Base-by-base conservation (phyloP, 1,140 invertebrate species). In the Eurosta solidaginis region DNA sequence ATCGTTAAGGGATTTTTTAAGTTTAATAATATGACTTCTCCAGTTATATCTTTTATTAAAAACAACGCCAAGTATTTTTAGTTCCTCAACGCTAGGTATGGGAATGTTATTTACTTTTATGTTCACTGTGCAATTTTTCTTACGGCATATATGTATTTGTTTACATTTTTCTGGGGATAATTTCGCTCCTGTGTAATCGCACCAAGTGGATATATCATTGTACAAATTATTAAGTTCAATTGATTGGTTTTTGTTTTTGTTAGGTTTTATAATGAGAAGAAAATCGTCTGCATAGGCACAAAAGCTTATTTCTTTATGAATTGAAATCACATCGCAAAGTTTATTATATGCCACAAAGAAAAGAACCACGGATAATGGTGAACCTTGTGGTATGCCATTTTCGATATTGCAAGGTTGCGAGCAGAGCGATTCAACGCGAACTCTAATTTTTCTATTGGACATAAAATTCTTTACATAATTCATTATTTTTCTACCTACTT, bases 31-130 rank as follows among this genome's bases (percentile, higher is more conserved):
- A 44, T 79, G 78, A 10, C 25, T 45, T 42, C 77, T 77, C 80
- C 78, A 81, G 22, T 74, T 80, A 73, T 79, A 74, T 78, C 42
- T 81, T 75, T 75, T 78, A 42, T 80, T 80, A 44, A 80, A 81
- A 12, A 68, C 73, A 14, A 81, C 0, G 10, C 78, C 80, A 29
- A 81, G 49, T 25, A 79, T 79, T 75, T 79, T 81, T 10, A 79
- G 12, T 2, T 1, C 29, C 12, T 42, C 36, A 14, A 40, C 77
- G 40, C 42, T 42, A n/a, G 54, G 29, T 22, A 79, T 79, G 76
- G 79, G 77, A 63, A 73, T 79, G 54, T 79, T 78, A n/a, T 33
- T 68, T 22, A 42, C 42, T 25, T 3, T 40, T 27, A 79, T 25
- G 6, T 45, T 74, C 63, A 63, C 78, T n/a, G 77, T 47, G 63